Conservation (phyloP, 1,140 invertebrate species). For the Drosophila simulans region DNA sequence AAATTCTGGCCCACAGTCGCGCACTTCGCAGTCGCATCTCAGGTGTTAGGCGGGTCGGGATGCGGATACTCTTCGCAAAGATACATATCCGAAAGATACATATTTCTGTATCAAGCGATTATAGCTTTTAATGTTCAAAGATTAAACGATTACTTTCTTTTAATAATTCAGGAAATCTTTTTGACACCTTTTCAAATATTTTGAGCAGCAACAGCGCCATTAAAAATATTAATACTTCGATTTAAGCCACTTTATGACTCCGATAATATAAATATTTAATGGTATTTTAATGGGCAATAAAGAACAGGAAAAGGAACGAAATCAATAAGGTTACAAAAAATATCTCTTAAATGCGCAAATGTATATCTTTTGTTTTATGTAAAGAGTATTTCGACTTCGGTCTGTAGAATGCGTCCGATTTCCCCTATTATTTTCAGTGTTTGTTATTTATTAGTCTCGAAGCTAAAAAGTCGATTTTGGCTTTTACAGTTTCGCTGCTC, state of each 20-base stretch:
- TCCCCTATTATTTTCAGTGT: conserved; percentile 13
- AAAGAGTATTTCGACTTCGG: conserved; percentile 17
- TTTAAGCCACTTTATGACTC: neutral
- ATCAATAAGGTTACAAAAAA: neutral
- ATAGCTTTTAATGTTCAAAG: neutral
- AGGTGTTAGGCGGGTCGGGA: conserved; percentile 70
- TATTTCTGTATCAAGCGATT: too few relatives aligned
- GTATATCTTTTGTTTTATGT: too few relatives aligned
- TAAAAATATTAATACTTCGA: neutral
- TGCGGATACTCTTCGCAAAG: conserved; percentile 22
- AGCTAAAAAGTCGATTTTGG: conserved; percentile 48
- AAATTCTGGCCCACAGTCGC: conserved; percentile 59
- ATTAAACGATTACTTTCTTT: neutral
- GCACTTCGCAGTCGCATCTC: conserved; percentile 50
- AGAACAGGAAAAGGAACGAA: neutral
- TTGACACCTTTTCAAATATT: neutral
- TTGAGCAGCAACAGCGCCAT: neutral
- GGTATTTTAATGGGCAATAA: neutral
- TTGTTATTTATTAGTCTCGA: conserved; percentile 52
- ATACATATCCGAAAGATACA: too few relatives aligned
- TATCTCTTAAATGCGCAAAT: neutral
- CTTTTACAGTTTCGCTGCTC: conserved; percentile 64
- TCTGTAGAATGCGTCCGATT: neutral
- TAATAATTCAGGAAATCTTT: neutral
- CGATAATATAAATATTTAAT: neutral